Base-by-base conservation (phyloP, 2,888 invertebrate species). In the Plemyria rubiginata region DNA sequence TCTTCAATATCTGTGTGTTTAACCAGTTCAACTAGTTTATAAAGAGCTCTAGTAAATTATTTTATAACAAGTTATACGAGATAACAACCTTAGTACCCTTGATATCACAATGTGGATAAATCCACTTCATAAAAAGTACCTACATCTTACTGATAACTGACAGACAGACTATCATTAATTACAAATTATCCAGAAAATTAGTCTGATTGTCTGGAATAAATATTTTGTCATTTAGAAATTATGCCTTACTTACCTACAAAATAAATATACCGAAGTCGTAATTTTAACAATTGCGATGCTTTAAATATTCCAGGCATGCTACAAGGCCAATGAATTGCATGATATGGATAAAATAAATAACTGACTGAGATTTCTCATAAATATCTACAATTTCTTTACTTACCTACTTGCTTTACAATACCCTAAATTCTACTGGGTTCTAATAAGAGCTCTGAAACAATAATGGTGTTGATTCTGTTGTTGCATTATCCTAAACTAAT, bases 81-180 rank as follows among this genome's bases (percentile, higher is more conserved):
- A 58, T 65, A 64, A 64, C 51, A n/a, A 60, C 22, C 32, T 49
- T 49, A 52, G 36, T 55, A 60, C 60, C 50, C 43, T 51, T 40
- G 28, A 58, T 69, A 66, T 69, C 66, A 69, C 65, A 66, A 60
- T 54, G 60, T 60, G 49, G 60, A 60, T 60, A 12, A 38, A n/a
- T 51, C 59, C 46, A 60, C 46, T 22, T 40, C 45, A 55, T 54
- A 60, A 1, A 49, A 56, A 40, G n/a, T 55, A 50, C n/a, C n/a
- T n/a, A n/a, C 28, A 54, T 57, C 56, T 41, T 53, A 65, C 11
- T 58, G 49, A 49, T 54, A 51, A 54, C n/a, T n/a, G n/a, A n/a
- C n/a, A n/a, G n/a, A n/a, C 38, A 51, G 32, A 15, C 3, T 46
- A 22, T 46, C 16, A 54, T 46, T 4, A 22, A 36, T 50, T 32